These are phyloP conservation scores for Rhinolophus sinicus DNA, from an alignment of 2,113 vertebrate species.

Conservation along the genomic window DNA sequence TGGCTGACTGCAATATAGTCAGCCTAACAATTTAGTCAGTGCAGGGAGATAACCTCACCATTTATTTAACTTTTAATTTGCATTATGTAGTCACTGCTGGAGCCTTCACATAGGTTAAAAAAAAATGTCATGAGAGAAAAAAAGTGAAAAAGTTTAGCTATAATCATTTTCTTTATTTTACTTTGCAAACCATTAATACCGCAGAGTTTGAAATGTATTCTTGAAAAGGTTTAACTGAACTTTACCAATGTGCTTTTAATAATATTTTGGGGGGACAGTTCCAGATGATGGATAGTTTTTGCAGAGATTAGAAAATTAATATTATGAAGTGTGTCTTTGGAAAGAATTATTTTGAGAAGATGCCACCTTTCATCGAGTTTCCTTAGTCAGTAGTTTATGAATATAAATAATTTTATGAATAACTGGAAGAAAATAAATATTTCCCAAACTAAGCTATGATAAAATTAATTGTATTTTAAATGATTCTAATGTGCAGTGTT, in stretches of 20 bases:
- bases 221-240: slow-evolving; percentile 57
- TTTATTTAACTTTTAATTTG: not conserved
- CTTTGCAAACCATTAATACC: slow-evolving; percentile 53
- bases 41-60: not conserved
- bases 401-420: slow-evolving; percentile 64
- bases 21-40: not conserved
- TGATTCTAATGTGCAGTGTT: slow-evolving; percentile 69
- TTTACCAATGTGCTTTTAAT: slow-evolving; percentile 6
- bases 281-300: slow-evolving; percentile 59
- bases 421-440: slow-evolving; percentile 47
- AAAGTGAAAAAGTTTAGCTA: not conserved
- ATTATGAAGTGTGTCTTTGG: slow-evolving; percentile 54
- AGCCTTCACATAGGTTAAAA: not conserved
- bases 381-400: slow-evolving; percentile 51
- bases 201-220: slow-evolving; percentile 39
- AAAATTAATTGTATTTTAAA: slow-evolving; percentile 69
- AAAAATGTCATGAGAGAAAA: not conserved
- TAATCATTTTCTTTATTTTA: not conserved
- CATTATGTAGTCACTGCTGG: not conserved
- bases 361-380: slow-evolving; percentile 63
- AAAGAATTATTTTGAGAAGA: slow-evolving; percentile 54
- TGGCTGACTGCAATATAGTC: not conserved
- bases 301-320: slow-evolving; percentile 70
- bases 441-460: slow-evolving; percentile 27
- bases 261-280: not conserved